Evolutionary conservation across 2,113 vertebrate genomes (phyloP).

Genomic region (Motacilla alba): DNA sequence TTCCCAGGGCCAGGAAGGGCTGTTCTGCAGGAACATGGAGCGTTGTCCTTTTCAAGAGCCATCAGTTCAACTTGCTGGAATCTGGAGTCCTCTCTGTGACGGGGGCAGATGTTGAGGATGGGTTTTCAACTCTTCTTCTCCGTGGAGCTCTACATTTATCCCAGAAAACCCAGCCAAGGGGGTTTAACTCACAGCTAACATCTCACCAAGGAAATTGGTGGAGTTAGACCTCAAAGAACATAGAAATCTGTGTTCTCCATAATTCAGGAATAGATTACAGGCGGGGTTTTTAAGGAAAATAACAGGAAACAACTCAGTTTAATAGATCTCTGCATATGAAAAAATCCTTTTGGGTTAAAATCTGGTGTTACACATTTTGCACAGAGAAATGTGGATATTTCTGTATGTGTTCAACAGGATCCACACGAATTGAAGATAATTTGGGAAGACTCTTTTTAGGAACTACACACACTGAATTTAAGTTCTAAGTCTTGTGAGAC

Average conservation of each 20-base stretch:
- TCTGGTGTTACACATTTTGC: neutral
- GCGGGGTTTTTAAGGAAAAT: fast-evolving
- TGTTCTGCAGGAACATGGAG: neutral
- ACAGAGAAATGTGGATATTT: neutral
- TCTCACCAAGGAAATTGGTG: neutral
- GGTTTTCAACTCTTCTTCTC: neutral
- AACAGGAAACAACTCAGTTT: neutral
- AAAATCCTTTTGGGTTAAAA: neutral
- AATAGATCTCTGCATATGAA: neutral
- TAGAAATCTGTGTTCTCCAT: neutral
- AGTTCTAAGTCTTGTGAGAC: neutral
- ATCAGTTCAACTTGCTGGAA: neutral
- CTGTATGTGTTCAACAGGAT: neutral
- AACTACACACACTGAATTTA: neutral
- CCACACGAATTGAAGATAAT: neutral
- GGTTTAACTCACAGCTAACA: neutral
- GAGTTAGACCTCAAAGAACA: neutral
- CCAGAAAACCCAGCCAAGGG: neutral
- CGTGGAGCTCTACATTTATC: neutral
- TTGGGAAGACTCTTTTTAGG: neutral
- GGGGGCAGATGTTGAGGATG: neutral
- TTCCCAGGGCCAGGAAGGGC: neutral
- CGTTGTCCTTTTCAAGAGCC: neutral
- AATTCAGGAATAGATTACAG: neutral
- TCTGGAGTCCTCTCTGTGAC: neutral